Percentiles rank a stretch among this genome's conserved stretches.
Conservation (phyloP, 1,140 invertebrate species). For the Pseudomyrmex pallidus region DNA sequence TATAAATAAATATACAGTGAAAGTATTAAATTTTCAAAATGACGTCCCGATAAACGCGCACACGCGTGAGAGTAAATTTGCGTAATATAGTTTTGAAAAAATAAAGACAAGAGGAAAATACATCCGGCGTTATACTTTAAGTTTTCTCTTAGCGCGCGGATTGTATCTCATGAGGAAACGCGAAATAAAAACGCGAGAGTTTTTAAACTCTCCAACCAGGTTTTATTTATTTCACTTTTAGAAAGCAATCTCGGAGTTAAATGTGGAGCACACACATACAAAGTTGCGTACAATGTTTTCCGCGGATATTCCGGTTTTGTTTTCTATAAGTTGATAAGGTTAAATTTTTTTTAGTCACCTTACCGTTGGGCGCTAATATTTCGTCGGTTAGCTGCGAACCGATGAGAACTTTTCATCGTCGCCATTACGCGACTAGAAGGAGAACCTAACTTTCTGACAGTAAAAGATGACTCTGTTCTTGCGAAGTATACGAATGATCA, state of each 20-base stretch:
- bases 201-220: background rate
- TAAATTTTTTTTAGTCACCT: conserved; percentile 47
- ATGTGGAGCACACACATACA: conserved; percentile 16
- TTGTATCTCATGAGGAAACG: background rate
- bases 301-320: background rate
- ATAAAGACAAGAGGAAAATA: background rate
- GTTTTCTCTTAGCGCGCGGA: background rate
- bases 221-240: conserved; percentile 30
- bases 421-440: conserved; percentile 16
- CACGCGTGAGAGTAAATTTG: no score
- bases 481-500: conserved; percentile 64
- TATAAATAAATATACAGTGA: background rate
- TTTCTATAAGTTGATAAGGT: background rate
- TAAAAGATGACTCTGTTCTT: conserved; percentile 61
- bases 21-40: no score
- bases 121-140: background rate
- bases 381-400: conserved; percentile 30
- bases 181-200: background rate
- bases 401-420: conserved; percentile 61
- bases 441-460: conserved; percentile 60
- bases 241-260: conserved; percentile 25
- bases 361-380: conserved; percentile 29
- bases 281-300: conserved; percentile 12
- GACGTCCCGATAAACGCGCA: no score
- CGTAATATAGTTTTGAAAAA: background rate